Evolutionary conservation across 2,797 vertebrate genomes (phyloP).

Genomic region (Decapterus maruadsi): DNA sequence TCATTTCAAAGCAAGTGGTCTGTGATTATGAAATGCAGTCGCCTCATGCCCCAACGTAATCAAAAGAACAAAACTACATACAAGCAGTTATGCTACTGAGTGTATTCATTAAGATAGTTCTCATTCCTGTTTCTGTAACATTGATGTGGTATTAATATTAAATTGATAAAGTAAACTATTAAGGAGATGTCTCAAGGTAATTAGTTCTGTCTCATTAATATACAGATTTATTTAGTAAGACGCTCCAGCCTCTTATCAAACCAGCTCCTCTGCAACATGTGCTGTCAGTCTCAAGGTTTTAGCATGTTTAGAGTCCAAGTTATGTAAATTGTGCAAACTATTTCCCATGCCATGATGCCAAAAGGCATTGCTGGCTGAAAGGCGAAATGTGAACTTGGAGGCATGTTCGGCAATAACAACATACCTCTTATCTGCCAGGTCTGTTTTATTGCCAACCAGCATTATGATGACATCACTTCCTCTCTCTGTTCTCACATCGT

Average conservation of each 20-base stretch:
- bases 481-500: constrained; percentile 93
- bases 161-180: constrained; percentile 17
- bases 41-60: constrained; percentile 22
- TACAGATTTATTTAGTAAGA: constrained; percentile 37
- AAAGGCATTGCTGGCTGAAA: constrained; percentile 23
- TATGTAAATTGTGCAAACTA: constrained; percentile 10
- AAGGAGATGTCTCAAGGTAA: constrained; percentile 14
- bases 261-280: constrained; percentile 9
- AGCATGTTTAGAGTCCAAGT: constrained; percentile 15
- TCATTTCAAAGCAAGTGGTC: constrained; percentile 37
- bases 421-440: constrained; percentile 93
- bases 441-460: constrained; percentile 95
- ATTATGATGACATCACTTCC: constrained; percentile 96
- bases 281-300: constrained; percentile 18
- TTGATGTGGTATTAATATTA: neutral
- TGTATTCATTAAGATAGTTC: constrained; percentile 22
- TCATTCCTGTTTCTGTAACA: neutral
- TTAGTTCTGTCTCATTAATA: constrained; percentile 44
- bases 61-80: constrained; percentile 12
- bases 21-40: constrained; percentile 8
- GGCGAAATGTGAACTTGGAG: neutral
- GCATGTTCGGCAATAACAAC: constrained; percentile 1
- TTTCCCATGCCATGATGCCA: constrained; percentile 39
- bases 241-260: constrained; percentile 30
- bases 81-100: constrained; percentile 16